These are phyloP conservation scores for Venustoraphidia nigricollis DNA, from an alignment of 2,888 invertebrate genomes.

Conservation along the genomic window DNA sequence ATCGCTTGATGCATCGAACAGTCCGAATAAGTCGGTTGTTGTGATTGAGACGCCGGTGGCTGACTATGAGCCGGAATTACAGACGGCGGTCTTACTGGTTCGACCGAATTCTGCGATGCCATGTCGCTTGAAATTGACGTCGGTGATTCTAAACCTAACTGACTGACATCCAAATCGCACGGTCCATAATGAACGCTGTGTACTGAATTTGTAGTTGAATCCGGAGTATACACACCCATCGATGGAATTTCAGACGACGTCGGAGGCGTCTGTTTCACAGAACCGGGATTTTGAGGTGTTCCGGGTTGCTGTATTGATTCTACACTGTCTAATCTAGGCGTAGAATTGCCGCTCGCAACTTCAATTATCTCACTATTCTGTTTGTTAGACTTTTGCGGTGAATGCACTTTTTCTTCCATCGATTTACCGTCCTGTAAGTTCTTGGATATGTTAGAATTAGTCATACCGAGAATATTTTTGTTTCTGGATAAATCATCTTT, in stretches of 20 bases:
- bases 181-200: constrained; percentile 65
- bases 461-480: not conserved
- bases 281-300: constrained; percentile 23
- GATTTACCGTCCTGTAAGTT: too few relatives aligned
- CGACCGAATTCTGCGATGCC: constrained; percentile 56
- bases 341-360: constrained; percentile 25
- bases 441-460: not conserved
- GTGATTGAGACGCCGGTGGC: constrained; percentile 17
- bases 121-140: constrained; percentile 77
- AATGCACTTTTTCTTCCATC: too few relatives aligned
- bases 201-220: constrained; percentile 68
- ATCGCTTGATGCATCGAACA: constrained; percentile 63
- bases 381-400: not conserved
- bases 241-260: constrained; percentile 49
- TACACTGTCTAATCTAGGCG: constrained; percentile 24
- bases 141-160: constrained; percentile 75
- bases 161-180: constrained; percentile 71
- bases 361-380: constrained; percentile 4
- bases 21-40: constrained; percentile 36
- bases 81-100: constrained; percentile 40
- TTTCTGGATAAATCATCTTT: not conserved
- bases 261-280: constrained; percentile 33
- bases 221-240: constrained; percentile 75
- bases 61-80: constrained; percentile 30
- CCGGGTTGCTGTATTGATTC: constrained; percentile 17